Conservation (phyloP, 2,113 vertebrate species). For the Pelvicachromis taeniatus region DNA sequence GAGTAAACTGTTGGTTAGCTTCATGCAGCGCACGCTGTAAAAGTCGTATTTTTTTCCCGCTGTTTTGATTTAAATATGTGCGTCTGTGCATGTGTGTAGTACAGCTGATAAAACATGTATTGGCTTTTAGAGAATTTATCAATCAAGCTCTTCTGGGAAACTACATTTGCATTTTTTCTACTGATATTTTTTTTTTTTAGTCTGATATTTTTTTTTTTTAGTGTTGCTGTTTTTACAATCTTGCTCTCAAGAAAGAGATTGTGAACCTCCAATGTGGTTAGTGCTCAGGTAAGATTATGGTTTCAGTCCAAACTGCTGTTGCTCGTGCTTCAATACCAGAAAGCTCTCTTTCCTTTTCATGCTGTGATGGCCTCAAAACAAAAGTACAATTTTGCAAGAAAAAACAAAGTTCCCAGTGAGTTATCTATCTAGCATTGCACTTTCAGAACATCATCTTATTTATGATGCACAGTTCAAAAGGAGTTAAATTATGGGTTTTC, state of each 20-base stretch:
- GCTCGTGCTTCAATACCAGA: not conserved
- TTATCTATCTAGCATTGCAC: not conserved
- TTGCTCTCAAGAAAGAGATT: not conserved
- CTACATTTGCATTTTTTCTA: not conserved
- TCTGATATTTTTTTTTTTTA: not conserved
- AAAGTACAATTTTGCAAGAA: not conserved
- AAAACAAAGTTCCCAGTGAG: not conserved
- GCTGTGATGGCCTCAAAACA: not conserved
- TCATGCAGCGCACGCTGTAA: not conserved
- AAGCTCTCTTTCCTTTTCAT: not conserved
- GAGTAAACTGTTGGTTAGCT: not conserved
- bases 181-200: not conserved
- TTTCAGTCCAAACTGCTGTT: not conserved
- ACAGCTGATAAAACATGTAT: constrained; percentile 7
- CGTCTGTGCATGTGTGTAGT: not conserved
- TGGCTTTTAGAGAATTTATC: not conserved
- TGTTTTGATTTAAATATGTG: not conserved
- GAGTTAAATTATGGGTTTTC: not conserved
- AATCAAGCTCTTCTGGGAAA: not conserved
- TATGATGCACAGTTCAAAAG: not conserved
- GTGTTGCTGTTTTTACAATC: not conserved
- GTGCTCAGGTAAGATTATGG: not conserved
- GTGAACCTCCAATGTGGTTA: not conserved
- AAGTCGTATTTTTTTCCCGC: not conserved
- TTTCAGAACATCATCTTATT: not conserved